Percentiles rank a stretch among this genome's conserved stretches.
phyloP scores from a whole-genome alignment of 2,113 vertebrate genomes.

The Vulpes ferrilata region DNA sequence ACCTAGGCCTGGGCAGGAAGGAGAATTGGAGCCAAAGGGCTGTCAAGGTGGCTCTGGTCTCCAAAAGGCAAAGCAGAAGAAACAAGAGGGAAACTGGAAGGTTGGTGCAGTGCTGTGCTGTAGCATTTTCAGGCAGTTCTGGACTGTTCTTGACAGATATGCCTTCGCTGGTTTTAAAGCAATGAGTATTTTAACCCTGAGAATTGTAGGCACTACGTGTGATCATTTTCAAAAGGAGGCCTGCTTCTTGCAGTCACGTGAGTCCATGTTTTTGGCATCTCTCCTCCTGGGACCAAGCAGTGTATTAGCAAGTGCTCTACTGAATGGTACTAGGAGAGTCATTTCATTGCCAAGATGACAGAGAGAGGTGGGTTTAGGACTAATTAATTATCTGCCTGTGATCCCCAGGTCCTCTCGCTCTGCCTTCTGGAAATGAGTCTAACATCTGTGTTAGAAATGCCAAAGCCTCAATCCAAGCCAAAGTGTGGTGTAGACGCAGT shows the following conservation, averaged over 20 bases:
- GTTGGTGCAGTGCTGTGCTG: accelerated
- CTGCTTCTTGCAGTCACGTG: not conserved
- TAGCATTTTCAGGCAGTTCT: not conserved
- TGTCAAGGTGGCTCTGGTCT: not conserved
- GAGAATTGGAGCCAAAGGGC: not conserved
- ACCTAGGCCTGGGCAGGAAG: not conserved
- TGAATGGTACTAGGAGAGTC: not conserved
- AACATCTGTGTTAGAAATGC: not conserved
- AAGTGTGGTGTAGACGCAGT: not conserved
- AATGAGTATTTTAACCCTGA: too few relatives aligned
- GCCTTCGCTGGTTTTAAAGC: not conserved
- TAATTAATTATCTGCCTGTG: not conserved
- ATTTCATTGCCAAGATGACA: not conserved
- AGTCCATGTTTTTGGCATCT: not conserved
- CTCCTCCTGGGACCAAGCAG: not conserved
- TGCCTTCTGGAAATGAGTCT: not conserved
- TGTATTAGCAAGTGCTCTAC: not conserved
- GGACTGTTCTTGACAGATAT: accelerated
- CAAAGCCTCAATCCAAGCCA: accelerated
- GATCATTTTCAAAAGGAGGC: not conserved
- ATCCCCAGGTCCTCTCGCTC: not conserved
- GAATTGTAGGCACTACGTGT: not conserved
- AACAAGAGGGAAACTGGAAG: not conserved
- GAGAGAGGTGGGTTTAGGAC: not conserved
- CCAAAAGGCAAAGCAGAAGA: not conserved